phyloP scores from a whole-genome alignment of 2,113 vertebrate genomes.

The Poeciliopsis occidentalis region DNA sequence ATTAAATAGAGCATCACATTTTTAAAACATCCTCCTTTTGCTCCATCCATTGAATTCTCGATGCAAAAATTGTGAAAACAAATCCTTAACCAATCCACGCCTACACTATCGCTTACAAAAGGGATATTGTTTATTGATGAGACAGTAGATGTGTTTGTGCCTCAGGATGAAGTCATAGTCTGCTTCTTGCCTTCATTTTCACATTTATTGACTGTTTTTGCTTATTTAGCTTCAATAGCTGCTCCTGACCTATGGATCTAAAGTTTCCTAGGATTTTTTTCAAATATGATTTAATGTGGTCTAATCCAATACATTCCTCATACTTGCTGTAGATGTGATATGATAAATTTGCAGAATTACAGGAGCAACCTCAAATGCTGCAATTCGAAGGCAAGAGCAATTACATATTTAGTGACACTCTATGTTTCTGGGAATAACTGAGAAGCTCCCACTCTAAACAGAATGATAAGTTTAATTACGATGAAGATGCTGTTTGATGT shows the following conservation, averaged over 20 bases:
- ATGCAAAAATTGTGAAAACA: constrained; percentile 50
- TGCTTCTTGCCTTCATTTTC: constrained; percentile 29
- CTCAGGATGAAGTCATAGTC: constrained; percentile 19
- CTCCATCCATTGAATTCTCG: constrained; percentile 32
- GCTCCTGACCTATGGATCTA: constrained; percentile 16
- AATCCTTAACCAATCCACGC: constrained; percentile 64
- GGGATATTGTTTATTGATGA: constrained; percentile 60
- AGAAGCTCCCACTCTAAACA: constrained; percentile 42
- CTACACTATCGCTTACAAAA: constrained; percentile 62
- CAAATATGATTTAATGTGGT: constrained; percentile 44
- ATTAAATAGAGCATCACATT: constrained; percentile 24
- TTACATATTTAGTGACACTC: constrained; percentile 69
- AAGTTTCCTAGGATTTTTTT: constrained; percentile 40
- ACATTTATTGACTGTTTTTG: constrained; percentile 38
- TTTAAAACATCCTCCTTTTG: constrained; percentile 32
- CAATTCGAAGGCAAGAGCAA: constrained; percentile 63
- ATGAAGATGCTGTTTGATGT: constrained; percentile 74
- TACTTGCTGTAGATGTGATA: constrained; percentile 20
- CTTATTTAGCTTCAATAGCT: constrained; percentile 11
- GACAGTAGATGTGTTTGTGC: constrained; percentile 57
- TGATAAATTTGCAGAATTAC: constrained; percentile 40
- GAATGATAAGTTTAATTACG: constrained; percentile 70
- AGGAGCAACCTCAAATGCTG: constrained; percentile 59
- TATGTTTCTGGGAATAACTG: constrained; percentile 65
- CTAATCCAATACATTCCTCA: constrained; percentile 32